Percentiles rank a stretch among this genome's conserved stretches.
These are phyloP conservation scores for Odocoileus virginianus DNA, from an alignment of 2,113 vertebrate species.

Conservation along the genomic window DNA sequence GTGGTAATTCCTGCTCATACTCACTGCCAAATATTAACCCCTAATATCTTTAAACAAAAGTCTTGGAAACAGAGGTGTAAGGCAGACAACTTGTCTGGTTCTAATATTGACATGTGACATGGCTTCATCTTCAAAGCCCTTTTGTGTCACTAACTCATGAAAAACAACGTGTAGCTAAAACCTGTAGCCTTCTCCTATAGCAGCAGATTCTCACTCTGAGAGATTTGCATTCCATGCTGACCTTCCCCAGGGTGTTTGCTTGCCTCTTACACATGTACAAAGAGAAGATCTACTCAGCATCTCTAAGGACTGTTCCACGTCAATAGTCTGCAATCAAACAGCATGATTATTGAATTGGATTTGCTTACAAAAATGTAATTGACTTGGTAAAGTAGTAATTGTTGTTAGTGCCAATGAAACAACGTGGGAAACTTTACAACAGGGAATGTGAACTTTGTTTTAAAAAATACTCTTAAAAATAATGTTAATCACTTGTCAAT, in stretches of 20 bases:
- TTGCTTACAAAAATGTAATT: slow-evolving; percentile 8
- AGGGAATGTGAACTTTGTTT: slow-evolving; percentile 4
- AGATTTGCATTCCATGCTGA: neutral
- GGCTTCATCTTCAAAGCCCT: neutral
- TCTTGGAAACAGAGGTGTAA: neutral
- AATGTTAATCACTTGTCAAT: neutral
- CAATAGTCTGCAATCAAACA: neutral
- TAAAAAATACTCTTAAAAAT: neutral
- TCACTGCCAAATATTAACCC: neutral
- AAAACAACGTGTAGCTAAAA: neutral
- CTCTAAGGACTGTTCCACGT: neutral
- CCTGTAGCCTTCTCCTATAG: neutral
- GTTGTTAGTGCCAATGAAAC: neutral
- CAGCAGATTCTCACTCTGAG: neutral
- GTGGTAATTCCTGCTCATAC: neutral
- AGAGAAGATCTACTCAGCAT: neutral
- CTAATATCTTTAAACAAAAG: neutral
- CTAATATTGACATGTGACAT: neutral
- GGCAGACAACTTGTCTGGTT: neutral
- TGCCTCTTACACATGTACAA: neutral
- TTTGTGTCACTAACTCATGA: neutral
- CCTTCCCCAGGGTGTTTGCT: neutral
- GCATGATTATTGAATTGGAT: neutral
- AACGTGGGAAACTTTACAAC: neutral
- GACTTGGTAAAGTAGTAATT: neutral